Conservation (phyloP, 2,113 vertebrate species). For the Chionis minor region DNA sequence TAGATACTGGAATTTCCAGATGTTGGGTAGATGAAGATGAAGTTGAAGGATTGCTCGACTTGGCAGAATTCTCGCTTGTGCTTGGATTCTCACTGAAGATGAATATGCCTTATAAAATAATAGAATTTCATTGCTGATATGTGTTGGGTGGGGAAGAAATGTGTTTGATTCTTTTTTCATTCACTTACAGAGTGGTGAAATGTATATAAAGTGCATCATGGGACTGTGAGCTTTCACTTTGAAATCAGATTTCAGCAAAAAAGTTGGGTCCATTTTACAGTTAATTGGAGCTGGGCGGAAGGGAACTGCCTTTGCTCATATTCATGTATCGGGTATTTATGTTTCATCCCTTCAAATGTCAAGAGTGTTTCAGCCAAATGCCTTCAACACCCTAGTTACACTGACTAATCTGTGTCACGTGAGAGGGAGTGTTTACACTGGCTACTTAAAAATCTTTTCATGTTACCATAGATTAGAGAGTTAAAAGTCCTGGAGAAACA, state of each 20-base stretch:
- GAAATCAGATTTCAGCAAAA: not conserved
- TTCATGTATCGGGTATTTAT: not conserved
- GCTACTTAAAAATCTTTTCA: not conserved
- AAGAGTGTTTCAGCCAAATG: not conserved
- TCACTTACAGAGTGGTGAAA: not conserved
- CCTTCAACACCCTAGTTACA: not conserved
- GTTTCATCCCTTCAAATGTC: not conserved
- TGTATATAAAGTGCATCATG: not conserved
- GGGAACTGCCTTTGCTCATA: not conserved
- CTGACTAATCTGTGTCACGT: fast-evolving
- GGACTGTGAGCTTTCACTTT: not conserved
- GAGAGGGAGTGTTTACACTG: not conserved
- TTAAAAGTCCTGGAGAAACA: not conserved
- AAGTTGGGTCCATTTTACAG: not conserved
- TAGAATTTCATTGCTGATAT: not conserved
- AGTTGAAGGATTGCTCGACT: fast-evolving
- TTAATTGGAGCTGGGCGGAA: not conserved
- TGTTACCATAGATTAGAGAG: not conserved
- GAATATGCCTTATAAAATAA: conserved; percentile 63
- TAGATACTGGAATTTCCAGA: not conserved
- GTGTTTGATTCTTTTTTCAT: not conserved
- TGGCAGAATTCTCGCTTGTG: conserved; percentile 14
- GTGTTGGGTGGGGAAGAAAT: not conserved
- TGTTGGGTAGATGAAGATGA: not conserved
- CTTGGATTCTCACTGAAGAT: conserved; percentile 38